Evolutionary conservation across 64 coral and sea anemone genomes (phyloP).

Genomic region (Actinia equina): DNA sequence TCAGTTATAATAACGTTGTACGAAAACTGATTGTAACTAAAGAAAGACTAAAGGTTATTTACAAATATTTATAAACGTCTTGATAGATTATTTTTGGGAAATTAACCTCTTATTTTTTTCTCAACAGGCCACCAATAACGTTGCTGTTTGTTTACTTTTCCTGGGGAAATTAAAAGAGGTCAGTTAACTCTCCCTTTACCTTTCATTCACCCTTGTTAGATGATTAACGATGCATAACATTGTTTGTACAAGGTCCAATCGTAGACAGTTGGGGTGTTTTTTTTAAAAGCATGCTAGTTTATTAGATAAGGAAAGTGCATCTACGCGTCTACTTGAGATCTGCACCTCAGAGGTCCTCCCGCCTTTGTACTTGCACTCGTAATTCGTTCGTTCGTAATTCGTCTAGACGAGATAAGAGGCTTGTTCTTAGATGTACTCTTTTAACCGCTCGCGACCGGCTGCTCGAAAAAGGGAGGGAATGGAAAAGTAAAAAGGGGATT

Average conservation of each 20-base stretch:
- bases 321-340: not conserved
- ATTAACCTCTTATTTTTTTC: constrained; percentile 6
- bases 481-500: too few relatives aligned
- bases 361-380: too few relatives aligned
- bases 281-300: not conserved
- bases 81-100: not conserved
- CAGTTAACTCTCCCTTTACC: not conserved
- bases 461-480: too few relatives aligned
- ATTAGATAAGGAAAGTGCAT: not conserved
- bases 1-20: not conserved
- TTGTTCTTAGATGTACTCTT: too few relatives aligned
- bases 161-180: constrained; percentile 96
- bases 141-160: constrained; percentile 90
- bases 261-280: not conserved
- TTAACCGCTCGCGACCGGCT: too few relatives aligned
- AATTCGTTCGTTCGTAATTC: too few relatives aligned
- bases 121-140: constrained; percentile 86
- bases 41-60: not conserved
- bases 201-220: not conserved
- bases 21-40: not conserved
- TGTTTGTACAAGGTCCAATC: not conserved
- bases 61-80: constrained; percentile 3
- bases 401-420: too few relatives aligned
- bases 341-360: too few relatives aligned
- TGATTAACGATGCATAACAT: not conserved